phyloP scores from a whole-genome alignment of 2,888 invertebrate genomes.

The Agonopterix arenella region DNA sequence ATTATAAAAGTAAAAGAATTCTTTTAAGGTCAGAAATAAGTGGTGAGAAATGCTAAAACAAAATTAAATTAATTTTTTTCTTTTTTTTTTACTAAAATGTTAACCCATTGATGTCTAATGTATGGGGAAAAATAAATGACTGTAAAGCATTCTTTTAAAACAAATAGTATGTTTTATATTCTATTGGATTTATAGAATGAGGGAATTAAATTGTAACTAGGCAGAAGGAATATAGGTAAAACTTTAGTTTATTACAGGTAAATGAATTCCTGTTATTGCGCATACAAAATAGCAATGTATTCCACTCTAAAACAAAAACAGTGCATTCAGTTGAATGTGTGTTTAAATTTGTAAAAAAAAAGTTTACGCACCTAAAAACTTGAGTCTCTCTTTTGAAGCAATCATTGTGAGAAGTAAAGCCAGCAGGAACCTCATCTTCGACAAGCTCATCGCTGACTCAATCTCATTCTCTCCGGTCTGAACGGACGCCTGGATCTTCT shows the following conservation, averaged over 20 bases:
- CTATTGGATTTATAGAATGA: no score
- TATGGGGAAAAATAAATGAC: slow-evolving; percentile 1
- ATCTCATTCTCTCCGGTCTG: slow-evolving; percentile 53
- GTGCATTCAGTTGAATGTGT: slow-evolving; percentile 44
- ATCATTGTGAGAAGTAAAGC: slow-evolving; percentile 90
- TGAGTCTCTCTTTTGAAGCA: slow-evolving; percentile 86
- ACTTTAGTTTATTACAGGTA: background rate
- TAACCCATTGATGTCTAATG: slow-evolving; percentile 10
- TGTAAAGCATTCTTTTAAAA: no score
- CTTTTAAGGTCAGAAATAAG: no score
- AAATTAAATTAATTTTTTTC: no score
- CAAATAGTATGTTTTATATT: no score
- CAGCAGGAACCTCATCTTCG: slow-evolving; percentile 86
- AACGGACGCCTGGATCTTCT: slow-evolving; percentile 35
- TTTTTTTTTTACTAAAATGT: background rate
- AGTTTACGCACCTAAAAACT: slow-evolving; percentile 82
- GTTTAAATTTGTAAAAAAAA: slow-evolving; percentile 18
- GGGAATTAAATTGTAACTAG: no score
- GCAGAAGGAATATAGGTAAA: no score
- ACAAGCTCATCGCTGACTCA: slow-evolving; percentile 79
- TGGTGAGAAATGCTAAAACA: no score
- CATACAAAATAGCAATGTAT: slow-evolving; percentile 67
- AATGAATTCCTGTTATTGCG: slow-evolving; percentile 52
- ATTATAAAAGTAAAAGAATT: no score
- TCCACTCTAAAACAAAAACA: slow-evolving; percentile 52